Evolutionary conservation across 2,888 invertebrate genomes (phyloP).

Genomic region (Pinctada fucata): DNA sequence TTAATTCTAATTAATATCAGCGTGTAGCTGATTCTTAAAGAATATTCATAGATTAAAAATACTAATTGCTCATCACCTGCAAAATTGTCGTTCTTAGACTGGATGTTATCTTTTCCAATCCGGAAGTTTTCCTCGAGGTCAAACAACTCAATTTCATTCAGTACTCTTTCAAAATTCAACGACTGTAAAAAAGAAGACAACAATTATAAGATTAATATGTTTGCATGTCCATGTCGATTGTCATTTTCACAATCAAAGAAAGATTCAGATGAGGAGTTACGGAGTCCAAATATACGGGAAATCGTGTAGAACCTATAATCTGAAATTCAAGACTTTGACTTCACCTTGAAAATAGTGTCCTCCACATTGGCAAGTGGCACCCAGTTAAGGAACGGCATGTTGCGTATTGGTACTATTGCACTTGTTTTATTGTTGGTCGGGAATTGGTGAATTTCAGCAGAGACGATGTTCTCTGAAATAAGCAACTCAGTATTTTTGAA

Average conservation of each 20-base stretch:
- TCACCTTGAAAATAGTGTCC: conserved; percentile 28
- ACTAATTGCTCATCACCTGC: too few relatives aligned
- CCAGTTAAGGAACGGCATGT: conserved; percentile 29
- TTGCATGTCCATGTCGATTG: too few relatives aligned
- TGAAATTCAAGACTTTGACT: not conserved
- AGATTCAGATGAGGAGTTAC: too few relatives aligned
- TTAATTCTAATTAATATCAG: too few relatives aligned
- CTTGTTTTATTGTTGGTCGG: not conserved
- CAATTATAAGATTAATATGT: too few relatives aligned
- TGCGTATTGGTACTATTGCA: conserved; percentile 2
- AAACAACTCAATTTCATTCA: conserved; percentile 20
- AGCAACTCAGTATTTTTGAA: too few relatives aligned
- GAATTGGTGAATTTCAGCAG: not conserved
- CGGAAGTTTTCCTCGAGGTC: conserved; percentile 20
- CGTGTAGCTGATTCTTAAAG: too few relatives aligned
- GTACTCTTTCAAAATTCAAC: conserved; percentile 12
- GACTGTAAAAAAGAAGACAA: conserved; percentile 4
- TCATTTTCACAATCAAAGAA: too few relatives aligned
- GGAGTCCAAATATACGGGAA: too few relatives aligned
- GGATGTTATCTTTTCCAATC: conserved; percentile 13
- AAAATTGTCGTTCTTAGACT: too few relatives aligned
- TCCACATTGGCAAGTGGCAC: conserved; percentile 14
- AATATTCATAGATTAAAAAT: too few relatives aligned
- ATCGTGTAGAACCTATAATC: not conserved
- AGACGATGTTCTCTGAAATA: not conserved